Evolutionary conservation across 2,888 invertebrate genomes (phyloP).

Genomic region (Pachycephus smyrnensis): DNA sequence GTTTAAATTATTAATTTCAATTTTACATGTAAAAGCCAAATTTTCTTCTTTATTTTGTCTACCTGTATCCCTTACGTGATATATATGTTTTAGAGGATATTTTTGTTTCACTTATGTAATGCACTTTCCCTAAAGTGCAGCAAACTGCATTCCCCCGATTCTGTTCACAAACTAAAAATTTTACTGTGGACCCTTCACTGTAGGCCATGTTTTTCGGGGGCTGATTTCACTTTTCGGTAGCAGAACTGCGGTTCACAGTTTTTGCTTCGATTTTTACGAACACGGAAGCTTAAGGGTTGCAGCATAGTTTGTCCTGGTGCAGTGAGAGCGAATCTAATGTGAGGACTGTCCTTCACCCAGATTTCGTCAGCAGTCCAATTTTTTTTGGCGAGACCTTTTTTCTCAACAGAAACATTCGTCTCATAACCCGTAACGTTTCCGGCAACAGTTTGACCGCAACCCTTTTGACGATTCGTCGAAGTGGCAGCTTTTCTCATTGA

Average conservation of each 20-base stretch:
- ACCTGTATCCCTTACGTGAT: too few relatives aligned
- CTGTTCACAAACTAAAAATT: too few relatives aligned
- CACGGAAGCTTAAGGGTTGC: not conserved
- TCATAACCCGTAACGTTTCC: constrained; percentile 37
- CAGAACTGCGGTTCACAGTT: not conserved
- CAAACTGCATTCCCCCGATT: too few relatives aligned
- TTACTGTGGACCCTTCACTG: too few relatives aligned
- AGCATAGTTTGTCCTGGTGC: not conserved
- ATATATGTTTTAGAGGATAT: too few relatives aligned
- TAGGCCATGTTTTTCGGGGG: too few relatives aligned
- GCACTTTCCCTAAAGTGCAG: too few relatives aligned
- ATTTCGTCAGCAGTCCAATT: constrained; percentile 29
- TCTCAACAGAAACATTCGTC: not conserved
- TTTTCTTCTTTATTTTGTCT: too few relatives aligned
- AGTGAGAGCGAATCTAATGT: not conserved
- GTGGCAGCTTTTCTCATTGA: not conserved
- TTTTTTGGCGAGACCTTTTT: constrained; percentile 13
- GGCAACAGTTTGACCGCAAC: constrained; percentile 55
- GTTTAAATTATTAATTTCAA: too few relatives aligned
- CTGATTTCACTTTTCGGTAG: constrained; percentile 40
- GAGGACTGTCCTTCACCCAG: constrained; percentile 31
- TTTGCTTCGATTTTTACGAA: not conserved
- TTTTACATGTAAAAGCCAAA: too few relatives aligned
- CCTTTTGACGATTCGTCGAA: constrained; percentile 33
- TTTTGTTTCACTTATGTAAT: too few relatives aligned